Conservation (phyloP, 1,140 invertebrate genomes). For the Venturia canescens region DNA sequence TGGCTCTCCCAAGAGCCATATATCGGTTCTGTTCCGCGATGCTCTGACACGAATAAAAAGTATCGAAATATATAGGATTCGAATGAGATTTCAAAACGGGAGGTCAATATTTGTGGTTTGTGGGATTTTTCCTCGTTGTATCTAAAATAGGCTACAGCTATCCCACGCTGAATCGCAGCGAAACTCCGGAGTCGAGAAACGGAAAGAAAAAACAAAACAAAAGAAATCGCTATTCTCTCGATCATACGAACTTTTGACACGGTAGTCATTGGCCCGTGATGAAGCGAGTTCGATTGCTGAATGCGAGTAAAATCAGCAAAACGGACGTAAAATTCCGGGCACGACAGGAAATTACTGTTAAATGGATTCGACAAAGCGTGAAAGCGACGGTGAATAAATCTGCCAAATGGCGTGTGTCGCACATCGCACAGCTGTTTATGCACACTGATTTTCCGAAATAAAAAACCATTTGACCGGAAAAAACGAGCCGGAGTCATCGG, state of each 20-base stretch:
- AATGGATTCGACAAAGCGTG: conserved; percentile 55
- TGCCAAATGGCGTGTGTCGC: conserved; percentile 7
- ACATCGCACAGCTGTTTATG: not conserved
- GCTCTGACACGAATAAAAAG: too few species aligned
- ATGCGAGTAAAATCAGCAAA: conserved; percentile 22
- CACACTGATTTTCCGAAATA: not conserved
- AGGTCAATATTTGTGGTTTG: not conserved
- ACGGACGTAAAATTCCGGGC: conserved; percentile 47
- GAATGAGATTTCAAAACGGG: conserved; percentile 6
- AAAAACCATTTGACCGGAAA: not conserved
- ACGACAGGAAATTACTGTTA: conserved; percentile 55
- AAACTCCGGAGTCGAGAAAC: conserved; percentile 20
- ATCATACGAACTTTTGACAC: conserved; percentile 32
- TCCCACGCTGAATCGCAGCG: conserved; percentile 19
- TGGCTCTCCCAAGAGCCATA: too few species aligned
- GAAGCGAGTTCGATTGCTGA: not conserved
- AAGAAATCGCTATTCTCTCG: conserved; percentile 12
- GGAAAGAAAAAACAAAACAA: conserved; percentile 5
- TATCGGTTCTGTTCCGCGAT: too few species aligned
- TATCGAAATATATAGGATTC: too few species aligned
- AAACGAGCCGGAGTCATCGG: not conserved
- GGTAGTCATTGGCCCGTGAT: conserved; percentile 30
- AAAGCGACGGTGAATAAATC: conserved; percentile 46
- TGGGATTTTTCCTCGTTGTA: not conserved
- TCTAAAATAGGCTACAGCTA: conserved; percentile 28